A percentile compares a stretch with the other conserved stretches of the same genome.
phyloP scores from a whole-genome alignment of 2,113 vertebrate species.

The Natator depressus region DNA sequence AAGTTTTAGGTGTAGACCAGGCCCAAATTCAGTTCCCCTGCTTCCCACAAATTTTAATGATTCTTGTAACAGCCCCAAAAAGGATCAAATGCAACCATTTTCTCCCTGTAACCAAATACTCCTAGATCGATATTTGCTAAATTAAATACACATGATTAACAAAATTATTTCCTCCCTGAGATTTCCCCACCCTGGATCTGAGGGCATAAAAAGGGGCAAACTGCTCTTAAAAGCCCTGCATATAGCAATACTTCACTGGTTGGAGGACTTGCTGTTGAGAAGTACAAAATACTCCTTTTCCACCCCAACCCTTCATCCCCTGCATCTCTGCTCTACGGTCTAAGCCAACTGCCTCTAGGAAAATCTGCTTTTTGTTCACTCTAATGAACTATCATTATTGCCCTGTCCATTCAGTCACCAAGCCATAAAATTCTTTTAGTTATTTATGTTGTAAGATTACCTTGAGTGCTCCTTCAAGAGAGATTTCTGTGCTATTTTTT shows the following conservation, averaged over 20 bases:
- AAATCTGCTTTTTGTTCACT: conserved; percentile 30
- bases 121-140: neutral
- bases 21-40: neutral
- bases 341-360: neutral
- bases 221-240: neutral
- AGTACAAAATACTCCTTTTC: neutral
- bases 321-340: neutral
- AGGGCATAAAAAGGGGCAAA: neutral
- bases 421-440: conserved; percentile 45
- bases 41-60: neutral
- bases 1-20: neutral
- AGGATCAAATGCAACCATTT: neutral
- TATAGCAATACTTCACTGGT: neutral
- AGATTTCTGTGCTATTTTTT: neutral
- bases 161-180: neutral
- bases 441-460: conserved; percentile 26
- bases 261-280: neutral
- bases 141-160: neutral
- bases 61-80: neutral
- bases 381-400: neutral
- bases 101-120: neutral
- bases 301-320: neutral
- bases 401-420: neutral
- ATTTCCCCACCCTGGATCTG: neutral
- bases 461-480: conserved; percentile 6